Evolutionary conservation across 1,140 invertebrate genomes (phyloP), one percentile per base, ranked within the genome.

Genomic region (Zaprionus ghesquierei): DNA sequence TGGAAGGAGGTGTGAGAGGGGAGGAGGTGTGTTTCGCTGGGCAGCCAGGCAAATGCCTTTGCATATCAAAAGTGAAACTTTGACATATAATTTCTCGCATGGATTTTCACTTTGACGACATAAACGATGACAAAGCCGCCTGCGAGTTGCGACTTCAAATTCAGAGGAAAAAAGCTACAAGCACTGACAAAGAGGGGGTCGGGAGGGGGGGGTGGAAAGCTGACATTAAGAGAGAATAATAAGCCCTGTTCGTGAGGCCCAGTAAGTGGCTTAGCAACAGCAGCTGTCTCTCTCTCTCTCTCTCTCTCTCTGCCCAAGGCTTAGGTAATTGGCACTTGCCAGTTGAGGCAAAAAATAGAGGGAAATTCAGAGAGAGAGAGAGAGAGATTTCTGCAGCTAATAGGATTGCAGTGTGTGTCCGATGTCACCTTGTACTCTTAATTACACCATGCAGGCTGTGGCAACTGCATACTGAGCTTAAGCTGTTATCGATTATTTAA

Each of bases 11-110:
- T 15, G 13, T 5, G n/a, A 1, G n/a, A 35, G 4, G 1, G 35
- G n/a, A n/a, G 8, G 6, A 1, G n/a, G 33, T n/a, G 33, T n/a
- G 31, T 12, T 13, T 3, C 10, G 12, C 12, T 20, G 33, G 23
- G 22, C 49, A 50, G 41, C 44, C 33, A 59, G 54, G 56, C 72
- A 74, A 78, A 81, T 87, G 79, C 69, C 66, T 87, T 85, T 74
- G 72, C 82, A 87, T 87, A 79, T 87, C 82, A 87, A 87, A 87
- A 87, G 82, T 87, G 82, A 87, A 87, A 86, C 81, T 87, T 87
- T 87, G 82, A 87, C 82, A 87, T 82, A 87, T 87, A 86, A 86
- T 86, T 86, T 86, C 79, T 87, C 82, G 82, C 82, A 87, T 86
- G 82, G 82, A 86, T 86, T 86, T 87, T 82, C 76, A 87, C 79